Evolutionary conservation across 2,888 invertebrate species (phyloP).

Genomic region (Ceratothoa steindachneri): DNA sequence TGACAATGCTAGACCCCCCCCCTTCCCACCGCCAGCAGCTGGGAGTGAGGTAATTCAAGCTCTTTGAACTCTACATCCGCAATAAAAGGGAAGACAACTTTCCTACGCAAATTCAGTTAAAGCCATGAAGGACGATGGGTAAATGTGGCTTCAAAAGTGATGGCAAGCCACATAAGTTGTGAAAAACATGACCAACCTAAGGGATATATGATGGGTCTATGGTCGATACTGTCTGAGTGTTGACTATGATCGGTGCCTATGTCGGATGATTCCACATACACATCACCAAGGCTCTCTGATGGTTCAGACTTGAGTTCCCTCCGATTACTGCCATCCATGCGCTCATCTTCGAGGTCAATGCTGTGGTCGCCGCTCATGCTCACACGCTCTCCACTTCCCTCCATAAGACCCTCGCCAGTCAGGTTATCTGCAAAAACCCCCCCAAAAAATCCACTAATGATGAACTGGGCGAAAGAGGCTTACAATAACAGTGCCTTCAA

Average conservation of each 20-base stretch:
- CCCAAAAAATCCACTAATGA: too few relatives aligned
- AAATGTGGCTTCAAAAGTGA: too few relatives aligned
- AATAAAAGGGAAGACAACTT: too few relatives aligned
- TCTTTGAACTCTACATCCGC: too few relatives aligned
- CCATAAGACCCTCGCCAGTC: conserved; percentile 5
- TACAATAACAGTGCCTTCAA: too few relatives aligned
- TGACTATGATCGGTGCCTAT: conserved; percentile 36
- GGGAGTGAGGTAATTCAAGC: too few relatives aligned
- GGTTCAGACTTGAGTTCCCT: conserved; percentile 42
- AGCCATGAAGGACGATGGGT: too few relatives aligned
- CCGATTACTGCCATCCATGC: conserved; percentile 21
- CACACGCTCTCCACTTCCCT: not conserved
- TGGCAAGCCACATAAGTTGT: too few relatives aligned
- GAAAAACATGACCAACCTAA: conserved; percentile 37
- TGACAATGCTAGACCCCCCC: too few relatives aligned
- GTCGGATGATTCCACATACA: conserved; percentile 41
- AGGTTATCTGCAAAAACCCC: conserved; percentile 2
- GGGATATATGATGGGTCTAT: conserved; percentile 26
- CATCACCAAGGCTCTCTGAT: conserved; percentile 33
- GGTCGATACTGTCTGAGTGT: conserved; percentile 22
- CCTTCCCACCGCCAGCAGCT: too few relatives aligned
- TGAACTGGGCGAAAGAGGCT: too few relatives aligned
- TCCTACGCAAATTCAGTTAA: too few relatives aligned
- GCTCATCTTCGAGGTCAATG: conserved; percentile 19
- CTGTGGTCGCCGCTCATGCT: not conserved